Conservation (phyloP, 2,888 invertebrate genomes). For the Yponomeuta evonymella region DNA sequence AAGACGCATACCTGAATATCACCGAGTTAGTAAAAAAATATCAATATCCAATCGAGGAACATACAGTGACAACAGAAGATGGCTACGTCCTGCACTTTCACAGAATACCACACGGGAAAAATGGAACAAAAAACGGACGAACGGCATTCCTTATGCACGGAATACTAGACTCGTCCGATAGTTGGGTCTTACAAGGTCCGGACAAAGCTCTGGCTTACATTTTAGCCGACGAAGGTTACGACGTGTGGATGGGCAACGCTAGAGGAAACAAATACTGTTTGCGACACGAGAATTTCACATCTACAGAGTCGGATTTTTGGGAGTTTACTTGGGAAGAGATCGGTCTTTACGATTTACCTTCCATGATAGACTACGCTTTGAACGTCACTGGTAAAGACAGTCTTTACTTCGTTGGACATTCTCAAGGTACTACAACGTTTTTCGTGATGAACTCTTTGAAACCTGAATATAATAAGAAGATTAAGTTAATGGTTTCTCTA, state of each 20-base stretch:
- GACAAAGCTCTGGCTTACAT: constrained; percentile 77
- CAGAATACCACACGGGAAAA: constrained; percentile 36
- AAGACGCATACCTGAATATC: constrained; percentile 44
- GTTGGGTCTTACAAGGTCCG: constrained; percentile 82
- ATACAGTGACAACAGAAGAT: constrained; percentile 47
- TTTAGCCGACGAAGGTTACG: constrained; percentile 80
- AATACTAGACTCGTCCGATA: constrained; percentile 81
- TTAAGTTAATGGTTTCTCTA: constrained; percentile 71
- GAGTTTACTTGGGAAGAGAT: constrained; percentile 83
- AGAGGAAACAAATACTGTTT: constrained; percentile 85
- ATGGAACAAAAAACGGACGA: constrained; percentile 26
- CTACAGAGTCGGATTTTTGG: constrained; percentile 44
- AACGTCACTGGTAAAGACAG: constrained; percentile 59
- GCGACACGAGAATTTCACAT: constrained; percentile 56
- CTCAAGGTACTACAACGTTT: constrained; percentile 79
- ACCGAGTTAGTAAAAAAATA: constrained; percentile 39
- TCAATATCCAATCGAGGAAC: constrained; percentile 44
- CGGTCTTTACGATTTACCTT: constrained; percentile 81
- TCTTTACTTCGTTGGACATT: constrained; percentile 82
- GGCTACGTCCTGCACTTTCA: constrained; percentile 50
- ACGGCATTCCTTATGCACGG: constrained; percentile 88
- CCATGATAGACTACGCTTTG: constrained; percentile 80
- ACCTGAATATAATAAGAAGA: constrained; percentile 74
- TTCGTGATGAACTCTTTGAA: constrained; percentile 72
- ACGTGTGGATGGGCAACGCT: constrained; percentile 90